Conservation (phyloP, 2,797 vertebrate species). For the Microhierax caerulescens region DNA sequence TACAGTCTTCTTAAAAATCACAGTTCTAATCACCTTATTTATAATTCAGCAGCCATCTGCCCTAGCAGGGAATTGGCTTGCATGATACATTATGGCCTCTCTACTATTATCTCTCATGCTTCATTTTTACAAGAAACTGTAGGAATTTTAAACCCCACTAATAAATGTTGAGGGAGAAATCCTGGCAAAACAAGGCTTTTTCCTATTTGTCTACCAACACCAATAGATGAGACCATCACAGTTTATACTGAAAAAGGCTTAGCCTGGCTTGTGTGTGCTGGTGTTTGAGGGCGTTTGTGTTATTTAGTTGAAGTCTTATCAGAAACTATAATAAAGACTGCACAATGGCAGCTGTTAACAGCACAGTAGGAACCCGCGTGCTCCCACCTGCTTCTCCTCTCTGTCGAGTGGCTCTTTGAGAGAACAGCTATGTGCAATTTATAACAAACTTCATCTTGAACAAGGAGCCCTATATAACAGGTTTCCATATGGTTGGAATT, state of each 20-base stretch:
- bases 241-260: not conserved
- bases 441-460: not conserved
- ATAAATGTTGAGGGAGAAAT: not conserved
- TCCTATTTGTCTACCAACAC: not conserved
- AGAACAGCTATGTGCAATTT: not conserved
- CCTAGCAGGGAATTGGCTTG: conserved; percentile 31
- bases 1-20: not conserved
- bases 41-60: conserved; percentile 63
- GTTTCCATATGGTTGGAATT: not conserved
- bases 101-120: not conserved
- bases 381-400: not conserved
- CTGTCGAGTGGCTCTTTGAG: not conserved
- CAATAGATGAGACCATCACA: conserved; percentile 6
- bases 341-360: not conserved
- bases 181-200: not conserved
- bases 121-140: conserved; percentile 24
- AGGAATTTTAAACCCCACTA: conserved; percentile 38
- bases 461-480: not conserved
- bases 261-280: not conserved
- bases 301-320: not conserved
- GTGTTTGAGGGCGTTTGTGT: not conserved
- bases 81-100: not conserved
- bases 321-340: not conserved
- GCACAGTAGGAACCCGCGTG: not conserved
- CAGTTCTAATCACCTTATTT: conserved; percentile 41